Conservation (phyloP, 2,888 invertebrate species). For the Drosophila cognata region DNA sequence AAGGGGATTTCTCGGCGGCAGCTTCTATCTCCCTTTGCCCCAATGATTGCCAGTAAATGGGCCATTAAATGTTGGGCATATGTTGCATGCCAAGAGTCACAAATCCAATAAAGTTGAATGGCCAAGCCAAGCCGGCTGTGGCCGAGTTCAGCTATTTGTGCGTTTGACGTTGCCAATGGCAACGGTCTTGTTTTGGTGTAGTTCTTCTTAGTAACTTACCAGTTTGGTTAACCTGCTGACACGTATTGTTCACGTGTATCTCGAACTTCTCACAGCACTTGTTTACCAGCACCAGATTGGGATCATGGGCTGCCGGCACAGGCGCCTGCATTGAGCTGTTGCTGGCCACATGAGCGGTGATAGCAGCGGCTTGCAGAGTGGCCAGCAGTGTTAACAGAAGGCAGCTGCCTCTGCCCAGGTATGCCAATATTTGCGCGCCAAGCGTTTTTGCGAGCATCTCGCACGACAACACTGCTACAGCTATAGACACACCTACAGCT, state of each 20-base stretch:
- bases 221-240: conserved; percentile 88
- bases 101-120: conserved; percentile 76
- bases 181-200: conserved; percentile 38
- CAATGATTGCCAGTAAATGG: conserved; percentile 52
- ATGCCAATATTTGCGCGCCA: conserved; percentile 66
- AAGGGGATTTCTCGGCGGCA: conserved; percentile 8
- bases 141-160: conserved; percentile 29
- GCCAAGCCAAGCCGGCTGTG: conserved; percentile 35
- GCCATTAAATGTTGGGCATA: conserved; percentile 48
- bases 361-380: conserved; percentile 19
- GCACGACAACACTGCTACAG: conserved; percentile 20
- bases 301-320: conserved; percentile 36
- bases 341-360: conserved; percentile 48
- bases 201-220: conserved; percentile 83
- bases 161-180: conserved; percentile 48
- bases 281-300: conserved; percentile 86
- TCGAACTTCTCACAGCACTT: conserved; percentile 92
- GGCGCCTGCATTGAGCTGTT: conserved; percentile 24
- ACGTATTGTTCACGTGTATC: conserved; percentile 89
- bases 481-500: conserved; percentile 24
- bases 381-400: conserved; percentile 30
- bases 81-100: conserved; percentile 54
- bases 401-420: conserved; percentile 60
- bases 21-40: conserved; percentile 24
- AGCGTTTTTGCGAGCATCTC: conserved; percentile 63